These are phyloP conservation scores for Amphilophus citrinellus DNA, from an alignment of 2,113 vertebrate genomes.

Conservation along the genomic window DNA sequence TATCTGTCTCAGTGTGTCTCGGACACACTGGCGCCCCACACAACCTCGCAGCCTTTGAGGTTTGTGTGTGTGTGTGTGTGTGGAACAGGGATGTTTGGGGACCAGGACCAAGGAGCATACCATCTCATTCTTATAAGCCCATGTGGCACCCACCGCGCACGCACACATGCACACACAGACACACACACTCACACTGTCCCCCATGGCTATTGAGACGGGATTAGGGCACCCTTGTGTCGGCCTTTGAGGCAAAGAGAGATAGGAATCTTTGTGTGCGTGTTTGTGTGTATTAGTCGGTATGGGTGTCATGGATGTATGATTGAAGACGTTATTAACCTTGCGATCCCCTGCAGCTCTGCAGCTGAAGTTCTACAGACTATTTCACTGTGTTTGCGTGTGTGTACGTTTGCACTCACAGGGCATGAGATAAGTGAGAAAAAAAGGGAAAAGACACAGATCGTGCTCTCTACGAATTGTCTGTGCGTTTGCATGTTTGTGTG, in stretches of 20 bases:
- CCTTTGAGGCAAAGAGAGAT: constrained; percentile 81
- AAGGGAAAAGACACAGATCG: constrained; percentile 13
- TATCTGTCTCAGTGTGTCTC: constrained; percentile 72
- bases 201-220: constrained; percentile 76
- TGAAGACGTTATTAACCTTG: constrained; percentile 84
- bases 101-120: constrained; percentile 54
- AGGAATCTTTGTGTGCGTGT: constrained; percentile 71
- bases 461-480: neutral
- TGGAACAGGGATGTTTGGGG: constrained; percentile 44
- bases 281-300: constrained; percentile 62
- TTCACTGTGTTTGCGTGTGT: constrained; percentile 27
- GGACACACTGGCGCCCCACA: constrained; percentile 73
- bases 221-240: constrained; percentile 80
- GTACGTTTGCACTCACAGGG: constrained; percentile 22
- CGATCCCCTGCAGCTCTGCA: constrained; percentile 58
- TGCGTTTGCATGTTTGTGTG: constrained; percentile 12
- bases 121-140: constrained; percentile 60
- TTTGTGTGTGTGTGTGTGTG: constrained; percentile 35
- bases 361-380: constrained; percentile 46
- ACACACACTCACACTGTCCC: constrained; percentile 24
- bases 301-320: constrained; percentile 76
- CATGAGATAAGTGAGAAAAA: constrained; percentile 58
- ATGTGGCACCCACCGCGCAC: constrained; percentile 37
- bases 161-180: constrained; percentile 4
- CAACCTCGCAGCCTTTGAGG: constrained; percentile 74